phyloP scores from a whole-genome alignment of 1,140 invertebrate species.

The Popillia japonica region DNA sequence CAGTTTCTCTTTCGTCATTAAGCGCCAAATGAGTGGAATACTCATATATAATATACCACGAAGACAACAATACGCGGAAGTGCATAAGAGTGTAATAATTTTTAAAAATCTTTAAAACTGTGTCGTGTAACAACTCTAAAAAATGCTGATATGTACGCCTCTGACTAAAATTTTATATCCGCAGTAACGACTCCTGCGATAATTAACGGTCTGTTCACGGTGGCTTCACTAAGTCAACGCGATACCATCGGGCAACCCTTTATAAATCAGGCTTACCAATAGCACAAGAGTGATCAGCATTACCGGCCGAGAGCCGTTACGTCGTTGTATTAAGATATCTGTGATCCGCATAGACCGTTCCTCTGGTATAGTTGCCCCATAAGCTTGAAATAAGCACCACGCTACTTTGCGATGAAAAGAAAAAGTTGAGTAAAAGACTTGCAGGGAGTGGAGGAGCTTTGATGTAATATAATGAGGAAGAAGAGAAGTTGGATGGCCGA shows the following conservation, averaged over 20 bases:
- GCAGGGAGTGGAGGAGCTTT: conserved; percentile 12
- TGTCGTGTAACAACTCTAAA: too few species aligned
- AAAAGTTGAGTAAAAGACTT: background rate
- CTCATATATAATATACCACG: too few species aligned
- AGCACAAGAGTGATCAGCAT: conserved; percentile 26
- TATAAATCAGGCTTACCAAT: conserved; percentile 38
- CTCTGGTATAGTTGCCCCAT: background rate
- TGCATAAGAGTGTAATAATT: too few species aligned
- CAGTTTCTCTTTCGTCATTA: too few species aligned
- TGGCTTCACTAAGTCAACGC: conserved; percentile 39
- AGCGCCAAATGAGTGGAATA: too few species aligned
- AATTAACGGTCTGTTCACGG: conserved; percentile 40
- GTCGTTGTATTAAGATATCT: conserved; percentile 22
- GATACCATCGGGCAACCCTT: conserved; percentile 35
- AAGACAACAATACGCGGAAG: too few species aligned
- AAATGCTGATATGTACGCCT: background rate
- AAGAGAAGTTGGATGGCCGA: conserved; percentile 24
- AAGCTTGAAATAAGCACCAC: conserved; percentile 10
- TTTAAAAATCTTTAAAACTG: too few species aligned
- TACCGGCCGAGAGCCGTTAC: background rate
- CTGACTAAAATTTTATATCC: background rate
- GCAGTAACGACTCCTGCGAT: conserved; percentile 21
- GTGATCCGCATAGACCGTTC: background rate
- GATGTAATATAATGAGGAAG: conserved; percentile 10
- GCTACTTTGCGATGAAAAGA: background rate